Conservation (phyloP, 2,888 invertebrate genomes). For the Caenorhabditis sulstoni region DNA sequence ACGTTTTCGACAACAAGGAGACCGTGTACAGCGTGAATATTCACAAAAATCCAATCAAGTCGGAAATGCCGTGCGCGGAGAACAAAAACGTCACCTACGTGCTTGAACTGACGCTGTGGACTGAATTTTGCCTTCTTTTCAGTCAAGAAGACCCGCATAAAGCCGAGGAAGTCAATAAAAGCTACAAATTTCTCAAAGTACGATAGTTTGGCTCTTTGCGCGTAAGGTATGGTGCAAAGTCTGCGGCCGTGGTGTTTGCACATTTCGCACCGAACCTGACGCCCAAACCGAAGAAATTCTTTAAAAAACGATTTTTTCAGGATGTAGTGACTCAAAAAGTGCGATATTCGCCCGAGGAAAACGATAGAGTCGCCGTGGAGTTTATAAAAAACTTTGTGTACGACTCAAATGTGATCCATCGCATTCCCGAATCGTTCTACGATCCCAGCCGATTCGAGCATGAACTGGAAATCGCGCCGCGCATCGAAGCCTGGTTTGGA, state of each 20-base stretch:
- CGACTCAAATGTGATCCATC: constrained; percentile 30
- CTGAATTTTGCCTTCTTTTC: too few relatives aligned
- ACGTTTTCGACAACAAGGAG: constrained; percentile 39
- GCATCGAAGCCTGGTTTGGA: constrained; percentile 64
- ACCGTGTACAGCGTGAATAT: constrained; percentile 22
- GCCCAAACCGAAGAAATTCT: neutral
- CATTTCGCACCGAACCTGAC: too few relatives aligned
- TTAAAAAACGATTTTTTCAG: neutral
- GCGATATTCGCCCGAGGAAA: constrained; percentile 27
- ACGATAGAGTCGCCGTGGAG: constrained; percentile 13
- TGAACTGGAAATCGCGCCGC: constrained; percentile 49
- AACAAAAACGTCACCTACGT: neutral
- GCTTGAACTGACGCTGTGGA: neutral
- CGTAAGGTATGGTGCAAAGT: too few relatives aligned
- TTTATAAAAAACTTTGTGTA: constrained; percentile 31
- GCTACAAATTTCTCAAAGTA: constrained; percentile 47
- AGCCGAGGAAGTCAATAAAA: constrained; percentile 34
- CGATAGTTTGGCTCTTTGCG: too few relatives aligned
- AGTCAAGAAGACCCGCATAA: constrained; percentile 29
- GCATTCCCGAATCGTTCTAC: constrained; percentile 30
- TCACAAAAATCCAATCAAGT: neutral
- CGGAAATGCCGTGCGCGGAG: neutral
- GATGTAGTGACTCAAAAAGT: constrained; percentile 47
- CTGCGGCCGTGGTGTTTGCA: too few relatives aligned
- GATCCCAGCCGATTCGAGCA: constrained; percentile 27